Percentiles rank a stretch among this genome's conserved stretches.
These are phyloP conservation scores for Dolomedes plantarius DNA, from an alignment of 2,888 invertebrate genomes.

Conservation along the genomic window DNA sequence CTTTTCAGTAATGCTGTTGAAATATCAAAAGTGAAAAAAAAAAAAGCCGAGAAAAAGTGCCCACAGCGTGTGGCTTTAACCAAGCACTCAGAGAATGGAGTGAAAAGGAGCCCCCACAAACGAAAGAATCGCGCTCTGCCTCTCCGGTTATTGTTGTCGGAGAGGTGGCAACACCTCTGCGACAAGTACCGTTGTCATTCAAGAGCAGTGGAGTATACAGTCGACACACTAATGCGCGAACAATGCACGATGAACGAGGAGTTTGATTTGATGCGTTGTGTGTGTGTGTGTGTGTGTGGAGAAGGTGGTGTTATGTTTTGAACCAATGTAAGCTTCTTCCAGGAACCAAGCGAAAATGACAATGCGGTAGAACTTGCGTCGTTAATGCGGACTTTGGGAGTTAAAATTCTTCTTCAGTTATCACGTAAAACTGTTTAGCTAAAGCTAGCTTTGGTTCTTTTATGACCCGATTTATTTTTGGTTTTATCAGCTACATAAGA, in stretches of 20 bases:
- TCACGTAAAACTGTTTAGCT: no score
- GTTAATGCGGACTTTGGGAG: no score
- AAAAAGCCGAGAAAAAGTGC: not conserved
- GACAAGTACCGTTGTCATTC: slow-evolving; percentile 15
- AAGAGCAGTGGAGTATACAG: slow-evolving; percentile 19
- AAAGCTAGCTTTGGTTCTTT: no score
- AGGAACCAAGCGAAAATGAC: no score
- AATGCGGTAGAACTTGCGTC: no score
- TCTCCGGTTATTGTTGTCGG: slow-evolving; percentile 18
- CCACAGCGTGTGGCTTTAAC: not conserved
- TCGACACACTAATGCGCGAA: slow-evolving; percentile 27
- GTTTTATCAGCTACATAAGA: no score
- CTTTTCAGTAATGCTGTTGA: not conserved
- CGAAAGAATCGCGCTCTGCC: not conserved
- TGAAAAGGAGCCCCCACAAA: not conserved
- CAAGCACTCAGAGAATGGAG: not conserved
- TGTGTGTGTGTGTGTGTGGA: no score
- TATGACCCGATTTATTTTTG: no score
- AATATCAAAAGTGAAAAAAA: not conserved
- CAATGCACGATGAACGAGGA: not conserved
- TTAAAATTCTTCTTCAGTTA: no score
- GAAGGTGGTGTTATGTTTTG: no score
- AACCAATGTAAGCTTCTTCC: no score
- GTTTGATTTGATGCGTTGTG: no score
- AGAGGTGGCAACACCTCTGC: slow-evolving; percentile 37